phyloP scores from a whole-genome alignment of 2,888 invertebrate genomes.

The Tenthredo notha region DNA sequence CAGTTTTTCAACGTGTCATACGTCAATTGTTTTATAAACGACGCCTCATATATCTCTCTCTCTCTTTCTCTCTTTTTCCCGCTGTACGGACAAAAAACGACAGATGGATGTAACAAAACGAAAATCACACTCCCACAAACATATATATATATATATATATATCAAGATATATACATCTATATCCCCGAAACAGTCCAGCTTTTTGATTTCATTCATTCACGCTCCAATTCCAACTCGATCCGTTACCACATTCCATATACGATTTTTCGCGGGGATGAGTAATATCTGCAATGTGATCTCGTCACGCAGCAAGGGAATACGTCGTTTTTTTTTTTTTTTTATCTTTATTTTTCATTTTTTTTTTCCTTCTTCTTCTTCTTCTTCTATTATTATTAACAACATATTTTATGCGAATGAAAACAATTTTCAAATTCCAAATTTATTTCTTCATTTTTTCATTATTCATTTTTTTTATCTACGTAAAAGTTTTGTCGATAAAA shows the following conservation, averaged over 20 bases:
- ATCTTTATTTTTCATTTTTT: neutral
- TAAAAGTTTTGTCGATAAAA: too few species aligned
- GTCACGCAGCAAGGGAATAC: neutral
- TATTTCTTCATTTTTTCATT: too few species aligned
- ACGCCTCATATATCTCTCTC: neutral
- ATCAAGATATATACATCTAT: neutral
- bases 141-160: neutral
- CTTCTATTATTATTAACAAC: too few species aligned
- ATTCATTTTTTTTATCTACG: too few species aligned
- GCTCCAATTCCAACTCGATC: constrained; percentile 32
- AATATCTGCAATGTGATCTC: neutral
- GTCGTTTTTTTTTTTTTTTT: neutral
- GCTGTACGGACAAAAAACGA: neutral
- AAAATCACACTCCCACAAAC: neutral
- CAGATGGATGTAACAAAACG: neutral
- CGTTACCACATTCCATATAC: neutral
- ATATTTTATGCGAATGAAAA: too few species aligned
- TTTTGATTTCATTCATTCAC: constrained; percentile 31
- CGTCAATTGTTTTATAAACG: constrained; percentile 58
- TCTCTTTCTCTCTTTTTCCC: neutral
- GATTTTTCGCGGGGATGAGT: neutral
- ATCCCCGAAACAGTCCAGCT: constrained; percentile 15
- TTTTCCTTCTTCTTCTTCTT: too few species aligned
- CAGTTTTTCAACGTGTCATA: constrained; percentile 65
- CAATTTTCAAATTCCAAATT: too few species aligned